Base-by-base conservation (phyloP, 1,140 invertebrate species). In the Luehdorfia chinensis region DNA sequence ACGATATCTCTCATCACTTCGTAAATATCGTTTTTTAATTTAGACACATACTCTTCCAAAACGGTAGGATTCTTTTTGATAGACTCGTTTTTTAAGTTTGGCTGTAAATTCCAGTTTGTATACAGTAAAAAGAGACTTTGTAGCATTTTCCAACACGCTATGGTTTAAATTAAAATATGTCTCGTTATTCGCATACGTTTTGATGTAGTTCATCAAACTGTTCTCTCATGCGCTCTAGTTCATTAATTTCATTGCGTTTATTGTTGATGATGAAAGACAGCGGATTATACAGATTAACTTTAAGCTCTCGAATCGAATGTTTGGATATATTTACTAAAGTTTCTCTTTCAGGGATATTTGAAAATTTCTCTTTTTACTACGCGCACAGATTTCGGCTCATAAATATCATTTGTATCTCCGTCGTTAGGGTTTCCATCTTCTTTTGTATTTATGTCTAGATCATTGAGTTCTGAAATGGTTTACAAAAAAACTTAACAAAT, bases 1-100 rank as follows among this genome's bases (percentile, higher is more conserved):
- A 45, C 13, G 7, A 75, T 30, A 37, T 73, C 64, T 43, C 15
- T 52, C 18, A 75, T 47, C 2, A 71, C 73, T 50, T 63, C 59
- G 15, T 63, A 55, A 6, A 75, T 61, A 45, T 79, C 71, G 2
- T n/a, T 37, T 59, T 71, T 66, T 14, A 75, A 30, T 62, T 76
- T 76, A 23, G 36, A 18, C 13, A 65, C 6, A 23, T 62, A 65
- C 15, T 62, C 63, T 4, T 70, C 49, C 9, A 63, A 23, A 7
- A 32, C 18, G 21, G 60, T 41, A 11, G 32, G 3, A 33, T 64
- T 54, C 12, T 14, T 36, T 28, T 47, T 55, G 27, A 46, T 53
- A 1, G 19, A 31, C 32, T 47, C 43, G 9, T 30, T 27, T 28
- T 39, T 49, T 36, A 15, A 50, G 18, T 19, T 64, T 28, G n/a